Evolutionary conservation across 2,888 invertebrate species (phyloP).

Genomic region (Drosophila neoperkinsi): DNA sequence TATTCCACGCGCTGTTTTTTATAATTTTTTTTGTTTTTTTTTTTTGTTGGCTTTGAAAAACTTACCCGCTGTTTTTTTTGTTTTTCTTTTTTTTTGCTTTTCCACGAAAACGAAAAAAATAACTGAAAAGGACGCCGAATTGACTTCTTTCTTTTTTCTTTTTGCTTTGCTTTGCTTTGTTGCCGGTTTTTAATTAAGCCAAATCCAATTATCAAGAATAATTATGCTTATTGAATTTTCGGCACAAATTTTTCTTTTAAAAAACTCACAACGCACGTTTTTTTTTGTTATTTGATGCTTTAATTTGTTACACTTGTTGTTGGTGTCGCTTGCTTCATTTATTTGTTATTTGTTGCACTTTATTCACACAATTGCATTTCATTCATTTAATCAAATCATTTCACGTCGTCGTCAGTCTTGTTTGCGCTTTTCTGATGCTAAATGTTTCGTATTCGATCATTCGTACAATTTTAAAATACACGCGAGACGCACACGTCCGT

Average conservation of each 20-base stretch:
- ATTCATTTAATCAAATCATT: constrained; percentile 25
- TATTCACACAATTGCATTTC: constrained; percentile 29
- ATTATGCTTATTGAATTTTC: constrained; percentile 36
- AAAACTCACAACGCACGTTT: constrained; percentile 8
- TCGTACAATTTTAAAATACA: constrained; percentile 40
- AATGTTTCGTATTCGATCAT: constrained; percentile 68
- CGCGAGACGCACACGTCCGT: constrained; percentile 71
- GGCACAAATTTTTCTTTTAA: constrained; percentile 7
- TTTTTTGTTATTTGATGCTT: constrained; percentile 8
- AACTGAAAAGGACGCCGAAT: constrained; percentile 21
- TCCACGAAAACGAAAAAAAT: constrained; percentile 18
- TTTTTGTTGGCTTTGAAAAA: constrained; percentile 18
- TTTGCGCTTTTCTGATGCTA: constrained; percentile 33
- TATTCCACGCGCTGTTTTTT: constrained; percentile 27
- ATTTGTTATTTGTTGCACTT: constrained; percentile 21
- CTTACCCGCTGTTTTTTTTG: constrained; percentile 61
- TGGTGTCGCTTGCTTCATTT: constrained; percentile 11
- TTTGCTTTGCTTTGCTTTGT: constrained; percentile 13
- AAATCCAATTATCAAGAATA: constrained; percentile 50
- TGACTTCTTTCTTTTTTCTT: constrained; percentile 4
- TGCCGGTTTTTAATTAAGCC: constrained; percentile 31
- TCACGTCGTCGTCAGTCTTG: constrained; percentile 52
- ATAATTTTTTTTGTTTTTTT: constrained; percentile 5
- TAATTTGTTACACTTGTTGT: constrained; percentile 26
- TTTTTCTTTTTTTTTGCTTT: background rate